Evolutionary conservation across 2,113 vertebrate genomes (phyloP), one percentile per base, ranked within the genome.

Genomic region (Halcyon malimbica): DNA sequence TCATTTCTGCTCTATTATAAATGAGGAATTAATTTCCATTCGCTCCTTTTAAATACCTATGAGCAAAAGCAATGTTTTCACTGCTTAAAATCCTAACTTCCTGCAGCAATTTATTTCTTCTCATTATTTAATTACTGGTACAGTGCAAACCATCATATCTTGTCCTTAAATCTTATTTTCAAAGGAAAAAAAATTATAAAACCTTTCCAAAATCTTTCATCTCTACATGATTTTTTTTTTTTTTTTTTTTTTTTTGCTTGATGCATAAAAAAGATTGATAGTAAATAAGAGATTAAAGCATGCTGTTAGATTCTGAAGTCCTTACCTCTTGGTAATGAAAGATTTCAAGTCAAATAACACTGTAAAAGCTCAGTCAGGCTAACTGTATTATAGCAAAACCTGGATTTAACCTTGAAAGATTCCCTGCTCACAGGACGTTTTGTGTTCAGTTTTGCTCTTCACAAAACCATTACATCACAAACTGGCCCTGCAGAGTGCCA

Each of bases 1-100:
- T 93, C 28, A 83, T 89, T 97, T 92, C 84, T 95, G 18, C 19
- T 92, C 68, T 83, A 42, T 93, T 92, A 87, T 78, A 80, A 79
- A 81, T 79, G 67, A 96, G 84, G 59, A 53, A 82, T 93, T 96
- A 68, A 68, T 87, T 96, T 91, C 63, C 51, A 60, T 62, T 84
- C 62, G 68, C 12, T 60, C 5, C 18, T 86, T 91, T 64, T 88
- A 50, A 90, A 90, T 77, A 87, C 44, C 64, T 65, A 81, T 87
- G 75, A 87, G 68, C 37, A 89, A 80, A 89, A 84, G 64, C 13
- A 93, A 7, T 68, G 26, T 77, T 87, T 89, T 81, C 56, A 33
- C 11, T 91, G 51, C 82, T 89, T 86, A 59, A 95, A 93, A 89
- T 53, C 33, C 28, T 56, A 67, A 65, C 56, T 93, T 87, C 24